Conservation (phyloP, 2,888 invertebrate species). For the Chrysomela aeneicollis region DNA sequence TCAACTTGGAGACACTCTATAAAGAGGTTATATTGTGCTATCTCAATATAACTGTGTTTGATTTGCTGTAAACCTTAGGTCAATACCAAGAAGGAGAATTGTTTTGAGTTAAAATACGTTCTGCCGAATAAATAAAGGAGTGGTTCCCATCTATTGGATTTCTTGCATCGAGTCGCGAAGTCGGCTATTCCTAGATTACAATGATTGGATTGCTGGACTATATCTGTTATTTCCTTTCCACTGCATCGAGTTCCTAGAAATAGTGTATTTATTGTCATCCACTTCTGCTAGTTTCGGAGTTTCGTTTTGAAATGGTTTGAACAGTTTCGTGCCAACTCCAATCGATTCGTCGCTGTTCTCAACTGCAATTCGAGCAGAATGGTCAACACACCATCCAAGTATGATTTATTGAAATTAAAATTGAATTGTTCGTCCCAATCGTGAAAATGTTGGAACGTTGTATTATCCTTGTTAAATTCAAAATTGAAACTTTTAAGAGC, state of each 20-base stretch:
- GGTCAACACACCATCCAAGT: too few relatives aligned
- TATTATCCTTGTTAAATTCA: too few relatives aligned
- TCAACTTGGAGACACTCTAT: too few relatives aligned
- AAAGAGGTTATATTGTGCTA: too few relatives aligned
- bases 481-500: too few relatives aligned
- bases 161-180: conserved; percentile 37
- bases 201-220: conserved; percentile 46
- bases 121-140: conserved; percentile 41
- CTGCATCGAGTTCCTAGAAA: conserved; percentile 13
- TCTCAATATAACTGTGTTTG: too few relatives aligned
- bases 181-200: conserved; percentile 45
- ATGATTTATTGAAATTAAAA: too few relatives aligned
- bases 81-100: conserved; percentile 10
- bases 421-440: too few relatives aligned
- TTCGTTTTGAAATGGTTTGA: background rate
- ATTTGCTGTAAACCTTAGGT: background rate
- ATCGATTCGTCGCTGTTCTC: background rate
- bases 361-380: too few relatives aligned
- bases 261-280: conserved; percentile 24
- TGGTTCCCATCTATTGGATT: conserved; percentile 33
- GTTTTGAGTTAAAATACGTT: conserved; percentile 39
- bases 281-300: conserved; percentile 34
- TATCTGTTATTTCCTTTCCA: conserved; percentile 45
- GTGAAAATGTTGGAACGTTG: too few relatives aligned
- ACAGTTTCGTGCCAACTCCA: background rate